Evolutionary conservation across 2,888 invertebrate species (phyloP), one percentile per base, ranked within the genome.

Genomic region (Xestia ashworthii): DNA sequence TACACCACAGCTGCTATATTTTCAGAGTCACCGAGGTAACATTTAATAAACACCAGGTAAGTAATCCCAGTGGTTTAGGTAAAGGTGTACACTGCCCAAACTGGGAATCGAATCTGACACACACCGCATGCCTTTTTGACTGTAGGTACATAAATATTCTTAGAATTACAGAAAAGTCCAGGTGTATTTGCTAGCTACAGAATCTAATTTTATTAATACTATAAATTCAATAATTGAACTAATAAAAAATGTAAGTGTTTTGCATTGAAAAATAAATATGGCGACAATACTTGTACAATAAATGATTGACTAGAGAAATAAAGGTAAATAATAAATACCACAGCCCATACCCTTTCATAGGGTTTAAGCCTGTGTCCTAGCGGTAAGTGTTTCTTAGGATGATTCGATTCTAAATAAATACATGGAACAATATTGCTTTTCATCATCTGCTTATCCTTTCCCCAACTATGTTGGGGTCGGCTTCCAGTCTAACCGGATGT

Each of bases 301-400:
- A 11, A 55, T 9, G 12, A 76, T 50, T 76, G 80, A 80, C 80
- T 80, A 80, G 69, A 76, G 8, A 32, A 58, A 82, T 38, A 44
- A 76, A 50, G 55, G 46, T 65, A 16, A 48, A 38, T n/a, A 1
- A 32, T 32, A 32, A 32, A 32, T 32, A 32, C 1, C 32, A 32
- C 32, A 32, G 32, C 32, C 32, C 32, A 1, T 32, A 32, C 32
- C 32, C 32, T 32, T 32, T 32, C 32, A 32, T 32, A 32, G 32
- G 32, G 32, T 2, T 32, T 32, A 32, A 32, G 32, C 32, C 1
- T 32, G 32, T 32, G 32, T 32, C 32, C 32, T 32, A 32, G 1
- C 32, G 32, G 32, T 32, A 32, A 32, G 32, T 2, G 32, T 32
- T 32, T n/a, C n/a, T n/a, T n/a, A n/a, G n/a, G n/a, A n/a, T n/a